Evolutionary conservation across 2,113 vertebrate genomes (phyloP), one percentile per base, ranked within the genome.

Genomic region (Bolborhynchus lineola): DNA sequence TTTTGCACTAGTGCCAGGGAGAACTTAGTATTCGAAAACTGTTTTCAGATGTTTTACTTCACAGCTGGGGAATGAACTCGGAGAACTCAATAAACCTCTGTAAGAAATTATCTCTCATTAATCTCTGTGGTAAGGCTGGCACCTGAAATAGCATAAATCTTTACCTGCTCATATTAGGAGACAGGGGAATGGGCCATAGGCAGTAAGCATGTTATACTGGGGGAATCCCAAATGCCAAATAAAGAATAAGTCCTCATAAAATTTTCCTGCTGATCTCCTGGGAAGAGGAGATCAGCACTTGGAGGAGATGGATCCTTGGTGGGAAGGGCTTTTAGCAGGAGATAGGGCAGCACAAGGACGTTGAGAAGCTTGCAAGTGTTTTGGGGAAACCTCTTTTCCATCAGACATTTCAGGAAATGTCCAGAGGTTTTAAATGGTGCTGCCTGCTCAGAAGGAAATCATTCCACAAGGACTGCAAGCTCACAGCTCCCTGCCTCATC

Each of bases 71-170:
- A 92, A 95, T 95, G 89, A 89, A 92, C 83, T 92, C 26, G 0
- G 89, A 84, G 93, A 79, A 93, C 91, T 97, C 96, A 95, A 96
- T 96, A 96, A 95, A 95, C 77, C 89, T 84, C 95, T 93, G 86
- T 95, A 62, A 96, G 86, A 68, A 94, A 95, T 95, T 95, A 84
- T 91, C 89, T 96, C 83, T 91, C 94, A 92, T 97, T 97, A 92
- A 95, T 96, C 89, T 93, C 76, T 57, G 53, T 7, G 44, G 70
- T 86, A 62, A 89, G 77, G 65, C 86, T 97, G 95, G 77, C 91
- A 97, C 83, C 88, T 95, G 67, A 67, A 84, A 82, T 72, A 75
- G 55, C 83, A 76, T 86, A 71, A 91, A 93, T 92, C 89, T 87
- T 60, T 92, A 95, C 95, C 93, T 95, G 69, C 74, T 23, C 21